These are phyloP conservation scores for Luscinia megarhynchos DNA, from an alignment of 2,797 vertebrate species.

Conservation along the genomic window DNA sequence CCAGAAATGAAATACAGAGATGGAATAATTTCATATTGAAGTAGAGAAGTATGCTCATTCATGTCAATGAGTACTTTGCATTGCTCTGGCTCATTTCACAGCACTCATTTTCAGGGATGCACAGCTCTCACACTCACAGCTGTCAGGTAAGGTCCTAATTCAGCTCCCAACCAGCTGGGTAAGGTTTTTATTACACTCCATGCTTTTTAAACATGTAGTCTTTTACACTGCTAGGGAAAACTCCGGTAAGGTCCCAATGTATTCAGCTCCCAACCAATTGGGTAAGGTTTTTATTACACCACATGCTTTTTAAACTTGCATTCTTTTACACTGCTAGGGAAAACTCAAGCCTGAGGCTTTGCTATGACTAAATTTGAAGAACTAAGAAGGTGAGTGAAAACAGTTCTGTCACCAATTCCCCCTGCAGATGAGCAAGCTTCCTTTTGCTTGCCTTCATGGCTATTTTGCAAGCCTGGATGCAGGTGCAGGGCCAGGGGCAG, in stretches of 20 bases:
- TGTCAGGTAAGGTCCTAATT: not conserved
- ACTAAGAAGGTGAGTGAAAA: not conserved
- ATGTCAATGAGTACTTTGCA: not conserved
- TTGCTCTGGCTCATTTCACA: rapidly evolving
- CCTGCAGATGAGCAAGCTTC: not conserved
- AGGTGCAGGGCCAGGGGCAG: not conserved
- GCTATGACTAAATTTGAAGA: not conserved
- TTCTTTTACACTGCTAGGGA: not conserved
- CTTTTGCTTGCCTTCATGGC: not conserved
- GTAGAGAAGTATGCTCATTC: not conserved
- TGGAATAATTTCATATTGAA: not conserved
- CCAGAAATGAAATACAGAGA: not conserved
- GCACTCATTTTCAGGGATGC: rapidly evolving
- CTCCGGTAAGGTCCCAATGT: not conserved
- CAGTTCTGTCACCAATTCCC: not conserved
- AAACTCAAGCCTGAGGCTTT: not conserved
- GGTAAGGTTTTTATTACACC: not conserved
- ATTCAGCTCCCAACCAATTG: not conserved
- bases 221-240: not conserved
- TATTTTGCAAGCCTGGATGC: not conserved
- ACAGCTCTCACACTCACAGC: rapidly evolving
- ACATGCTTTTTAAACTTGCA: not conserved
- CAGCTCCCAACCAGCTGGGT: not conserved
- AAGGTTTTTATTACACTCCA: not conserved
- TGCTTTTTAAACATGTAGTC: not conserved